Evolutionary conservation across 1,140 invertebrate genomes (phyloP).

Genomic region (Artemia franciscana): DNA sequence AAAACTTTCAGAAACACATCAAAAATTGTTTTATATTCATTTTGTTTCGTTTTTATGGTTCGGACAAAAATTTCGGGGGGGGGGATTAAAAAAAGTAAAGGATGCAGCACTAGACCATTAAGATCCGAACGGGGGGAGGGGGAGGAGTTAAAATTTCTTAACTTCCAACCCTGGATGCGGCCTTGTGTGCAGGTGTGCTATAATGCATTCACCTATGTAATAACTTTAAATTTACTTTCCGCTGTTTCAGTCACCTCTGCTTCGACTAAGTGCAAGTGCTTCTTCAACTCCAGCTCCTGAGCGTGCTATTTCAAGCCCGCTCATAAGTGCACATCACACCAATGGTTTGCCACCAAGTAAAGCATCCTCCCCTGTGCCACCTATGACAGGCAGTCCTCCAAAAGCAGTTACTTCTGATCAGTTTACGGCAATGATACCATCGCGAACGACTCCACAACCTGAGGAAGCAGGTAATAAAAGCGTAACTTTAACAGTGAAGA

Average conservation of each 20-base stretch:
- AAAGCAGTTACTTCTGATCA: slow-evolving; percentile 69
- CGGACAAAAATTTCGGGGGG: no score
- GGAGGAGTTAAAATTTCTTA: no score
- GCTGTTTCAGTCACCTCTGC: background rate
- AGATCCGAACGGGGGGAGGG: no score
- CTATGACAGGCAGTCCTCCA: slow-evolving; percentile 24
- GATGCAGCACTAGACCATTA: no score
- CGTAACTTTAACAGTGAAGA: slow-evolving; percentile 44
- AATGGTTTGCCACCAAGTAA: background rate
- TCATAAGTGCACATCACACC: background rate
- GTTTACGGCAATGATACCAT: slow-evolving; percentile 77
- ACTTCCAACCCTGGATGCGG: no score
- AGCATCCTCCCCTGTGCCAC: background rate
- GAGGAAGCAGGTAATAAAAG: slow-evolving; percentile 13
- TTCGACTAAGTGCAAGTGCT: background rate
- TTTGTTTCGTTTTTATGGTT: no score
- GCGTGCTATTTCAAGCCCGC: background rate
- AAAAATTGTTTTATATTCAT: no score
- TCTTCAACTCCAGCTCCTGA: background rate
- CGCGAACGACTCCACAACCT: slow-evolving; percentile 32
- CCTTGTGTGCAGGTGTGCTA: no score
- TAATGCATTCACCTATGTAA: no score
- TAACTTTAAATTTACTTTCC: no score
- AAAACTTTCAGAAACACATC: no score
- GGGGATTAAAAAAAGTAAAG: no score